Base-by-base conservation (phyloP, 2,113 vertebrate genomes). In the Sceloporus tristichus region DNA sequence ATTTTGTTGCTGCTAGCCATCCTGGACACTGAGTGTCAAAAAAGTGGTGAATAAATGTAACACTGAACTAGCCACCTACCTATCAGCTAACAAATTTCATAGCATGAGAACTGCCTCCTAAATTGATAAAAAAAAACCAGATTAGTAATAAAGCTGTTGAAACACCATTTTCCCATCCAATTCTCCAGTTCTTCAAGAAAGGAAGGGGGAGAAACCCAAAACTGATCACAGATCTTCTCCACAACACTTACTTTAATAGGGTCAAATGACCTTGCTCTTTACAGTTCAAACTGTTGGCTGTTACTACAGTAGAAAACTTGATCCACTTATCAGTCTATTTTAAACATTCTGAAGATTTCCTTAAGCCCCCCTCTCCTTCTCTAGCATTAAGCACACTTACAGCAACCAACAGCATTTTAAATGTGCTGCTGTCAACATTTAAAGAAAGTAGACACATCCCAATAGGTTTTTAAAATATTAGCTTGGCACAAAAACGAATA, bases 191-290 rank as follows among this genome's bases (percentile, higher is more conserved):
- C 73, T 85, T 74, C n/a, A 71, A 92, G 88, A 89, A 85, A 93
- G 0, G 13, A 76, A 56, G 18, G 16, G 14, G 42, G 27, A 19
- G 5, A 70, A 14, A 27, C 14, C 71, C 11, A 16, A 76, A 76
- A 48, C 25, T 9, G 71, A 88, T 53, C 14, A 88, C 88, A 77
- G 53, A 89, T 82, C 0, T 25, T 92, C 85, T 85, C 6, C 74
- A 82, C 77, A 54, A 77, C 83, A 87, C 1, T 59, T 78, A 40
- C 79, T 92, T 94, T 79, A 92, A 86, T 70, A 91, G 85, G 29
- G 6, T 86, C 25, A 78, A 59, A 4, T 87, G 85, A 93, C 76
- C 5, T 1, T 0, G 0, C 86, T 14, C 1, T 89, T 88, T 75
- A 29, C 10, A 91, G 77, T 19, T 56, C 53, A 40, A 85, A 66